These are phyloP conservation scores for Thunnus thynnus DNA, from an alignment of 2,113 vertebrate species.

Conservation along the genomic window DNA sequence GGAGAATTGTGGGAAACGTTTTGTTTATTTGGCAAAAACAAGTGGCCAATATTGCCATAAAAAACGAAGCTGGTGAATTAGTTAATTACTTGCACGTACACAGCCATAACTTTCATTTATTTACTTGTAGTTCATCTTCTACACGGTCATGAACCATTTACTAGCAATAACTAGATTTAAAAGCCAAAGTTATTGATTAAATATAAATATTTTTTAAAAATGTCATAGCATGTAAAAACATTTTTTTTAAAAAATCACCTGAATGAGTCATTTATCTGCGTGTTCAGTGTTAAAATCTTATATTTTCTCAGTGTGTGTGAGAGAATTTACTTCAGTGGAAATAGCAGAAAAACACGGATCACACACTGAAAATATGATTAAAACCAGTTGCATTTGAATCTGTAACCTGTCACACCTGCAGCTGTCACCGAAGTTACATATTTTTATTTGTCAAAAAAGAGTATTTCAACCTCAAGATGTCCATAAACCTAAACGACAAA, in stretches of 20 bases:
- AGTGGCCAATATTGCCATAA: neutral
- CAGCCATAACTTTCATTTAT: neutral
- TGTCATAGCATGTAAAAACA: too few species aligned
- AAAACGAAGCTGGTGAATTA: neutral
- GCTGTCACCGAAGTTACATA: neutral
- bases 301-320: too few species aligned
- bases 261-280: neutral
- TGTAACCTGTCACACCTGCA: too few species aligned
- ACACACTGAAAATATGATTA: neutral
- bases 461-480: neutral
- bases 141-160: neutral
- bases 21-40: neutral
- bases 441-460: neutral
- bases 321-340: neutral
- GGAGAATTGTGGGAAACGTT: constrained; percentile 35
- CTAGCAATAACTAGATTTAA: neutral
- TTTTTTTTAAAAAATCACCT: neutral
- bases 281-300: neutral
- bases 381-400: neutral
- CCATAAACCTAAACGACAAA: neutral
- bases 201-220: neutral
- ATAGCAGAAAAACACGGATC: neutral
- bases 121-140: neutral
- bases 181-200: neutral
- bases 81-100: constrained; percentile 11